Evolutionary conservation across 2,113 vertebrate genomes (phyloP).

Genomic region (Glaucidium brasilianum): DNA sequence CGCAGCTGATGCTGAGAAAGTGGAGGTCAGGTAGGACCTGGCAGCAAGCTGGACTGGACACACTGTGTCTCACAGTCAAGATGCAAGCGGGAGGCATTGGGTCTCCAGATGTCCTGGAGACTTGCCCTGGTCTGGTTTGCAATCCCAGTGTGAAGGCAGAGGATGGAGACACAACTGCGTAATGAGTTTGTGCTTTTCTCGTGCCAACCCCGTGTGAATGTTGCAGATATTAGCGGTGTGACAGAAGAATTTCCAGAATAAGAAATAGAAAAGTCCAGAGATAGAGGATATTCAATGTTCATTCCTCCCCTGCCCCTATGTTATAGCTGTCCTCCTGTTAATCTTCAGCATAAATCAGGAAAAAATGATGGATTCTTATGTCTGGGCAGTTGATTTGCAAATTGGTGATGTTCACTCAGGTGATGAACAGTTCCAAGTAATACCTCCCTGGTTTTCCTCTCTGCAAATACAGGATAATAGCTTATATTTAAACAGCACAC

Average conservation of each 20-base stretch:
- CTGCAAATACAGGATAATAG: not conserved
- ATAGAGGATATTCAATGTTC: not conserved
- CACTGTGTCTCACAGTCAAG: not conserved
- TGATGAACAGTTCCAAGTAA: slow-evolving; percentile 40
- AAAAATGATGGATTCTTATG: not conserved
- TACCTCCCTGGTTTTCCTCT: not conserved
- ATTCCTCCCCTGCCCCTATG: not conserved
- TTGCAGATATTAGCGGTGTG: not conserved
- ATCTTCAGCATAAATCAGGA: not conserved
- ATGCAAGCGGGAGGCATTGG: fast-evolving
- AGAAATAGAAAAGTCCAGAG: not conserved
- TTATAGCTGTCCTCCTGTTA: not conserved
- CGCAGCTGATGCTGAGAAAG: not conserved
- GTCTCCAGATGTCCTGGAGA: not conserved
- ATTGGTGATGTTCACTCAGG: not conserved
- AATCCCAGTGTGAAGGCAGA: not conserved
- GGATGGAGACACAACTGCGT: not conserved
- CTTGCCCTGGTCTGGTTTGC: not conserved
- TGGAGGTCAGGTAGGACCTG: not conserved
- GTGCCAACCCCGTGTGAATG: fast-evolving
- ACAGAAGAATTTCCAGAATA: not conserved
- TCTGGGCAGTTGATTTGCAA: slow-evolving; percentile 24
- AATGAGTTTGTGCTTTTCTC: not conserved
- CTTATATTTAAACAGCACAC: slow-evolving; percentile 14
- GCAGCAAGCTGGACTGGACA: not conserved